These are phyloP conservation scores for Cosmorhoe ocellata DNA, from an alignment of 2,888 invertebrate species.

Conservation along the genomic window DNA sequence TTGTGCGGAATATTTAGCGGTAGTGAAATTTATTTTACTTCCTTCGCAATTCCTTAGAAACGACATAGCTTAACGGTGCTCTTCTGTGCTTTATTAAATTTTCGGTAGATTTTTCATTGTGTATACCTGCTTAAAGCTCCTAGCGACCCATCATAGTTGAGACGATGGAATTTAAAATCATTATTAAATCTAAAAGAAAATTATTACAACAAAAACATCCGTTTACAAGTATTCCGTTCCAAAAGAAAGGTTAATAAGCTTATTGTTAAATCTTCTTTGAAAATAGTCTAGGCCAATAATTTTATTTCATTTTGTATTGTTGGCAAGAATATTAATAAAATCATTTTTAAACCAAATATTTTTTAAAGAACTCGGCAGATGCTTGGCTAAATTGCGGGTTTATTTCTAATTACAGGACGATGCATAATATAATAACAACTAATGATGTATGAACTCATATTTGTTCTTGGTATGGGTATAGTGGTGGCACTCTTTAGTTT, in stretches of 20 bases:
- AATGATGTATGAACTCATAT: too few species aligned
- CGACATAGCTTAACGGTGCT: slow-evolving; percentile 22
- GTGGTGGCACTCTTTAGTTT: too few species aligned
- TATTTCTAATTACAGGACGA: too few species aligned
- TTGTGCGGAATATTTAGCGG: slow-evolving; percentile 13
- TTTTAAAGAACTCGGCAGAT: too few species aligned
- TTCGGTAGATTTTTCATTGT: slow-evolving; percentile 29
- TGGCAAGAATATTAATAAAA: too few species aligned
- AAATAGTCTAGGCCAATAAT: slow-evolving; percentile 59
- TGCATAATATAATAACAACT: too few species aligned
- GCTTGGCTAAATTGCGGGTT: too few species aligned
- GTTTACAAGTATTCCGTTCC: slow-evolving; percentile 46
- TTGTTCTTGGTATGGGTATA: too few species aligned
- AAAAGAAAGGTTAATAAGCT: slow-evolving; percentile 65
- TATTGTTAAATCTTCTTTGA: slow-evolving; percentile 57
- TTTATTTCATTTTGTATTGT: slow-evolving; percentile 57
- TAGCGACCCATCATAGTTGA: slow-evolving; percentile 12
- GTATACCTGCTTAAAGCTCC: slow-evolving; percentile 18
- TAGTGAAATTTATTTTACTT: slow-evolving; percentile 23
- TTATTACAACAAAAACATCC: slow-evolving; percentile 41
- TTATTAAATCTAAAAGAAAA: slow-evolving; percentile 39
- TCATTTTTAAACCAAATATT: too few species aligned
- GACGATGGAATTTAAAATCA: slow-evolving; percentile 34
- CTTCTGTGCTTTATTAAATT: slow-evolving; percentile 28
- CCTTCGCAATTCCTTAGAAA: slow-evolving; percentile 19